These are phyloP conservation scores for Notiomystis cincta DNA, from an alignment of 2,113 vertebrate genomes.

Conservation along the genomic window DNA sequence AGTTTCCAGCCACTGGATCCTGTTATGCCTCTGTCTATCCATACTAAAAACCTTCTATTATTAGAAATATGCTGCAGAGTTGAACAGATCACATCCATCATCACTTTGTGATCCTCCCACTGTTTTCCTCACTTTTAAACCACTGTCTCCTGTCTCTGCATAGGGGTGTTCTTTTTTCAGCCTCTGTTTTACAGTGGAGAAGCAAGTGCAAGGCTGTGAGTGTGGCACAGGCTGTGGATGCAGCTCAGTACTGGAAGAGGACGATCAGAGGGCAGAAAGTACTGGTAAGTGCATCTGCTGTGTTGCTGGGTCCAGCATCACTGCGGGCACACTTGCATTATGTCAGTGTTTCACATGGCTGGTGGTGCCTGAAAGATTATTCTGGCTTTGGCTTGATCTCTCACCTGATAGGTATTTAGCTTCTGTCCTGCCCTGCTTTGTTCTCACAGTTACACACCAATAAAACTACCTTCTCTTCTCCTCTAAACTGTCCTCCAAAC, in stretches of 20 bases:
- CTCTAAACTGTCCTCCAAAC: background rate
- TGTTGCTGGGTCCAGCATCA: background rate
- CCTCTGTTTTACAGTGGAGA: background rate
- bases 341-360: background rate
- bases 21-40: slow-evolving; percentile 36
- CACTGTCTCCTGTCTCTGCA: background rate
- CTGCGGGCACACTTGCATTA: background rate
- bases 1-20: slow-evolving; percentile 40
- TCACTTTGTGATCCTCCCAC: background rate
- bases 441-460: background rate
- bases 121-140: slow-evolving; percentile 12
- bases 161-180: background rate
- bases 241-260: background rate
- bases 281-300: background rate
- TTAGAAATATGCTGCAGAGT: slow-evolving; percentile 37
- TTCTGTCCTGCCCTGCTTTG: background rate
- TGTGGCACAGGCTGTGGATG: background rate
- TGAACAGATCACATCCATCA: slow-evolving; percentile 46
- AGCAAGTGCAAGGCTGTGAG: background rate
- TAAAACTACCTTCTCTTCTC: background rate
- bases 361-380: background rate
- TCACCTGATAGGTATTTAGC: background rate
- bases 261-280: background rate
- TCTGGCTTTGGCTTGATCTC: background rate
- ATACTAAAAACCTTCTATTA: slow-evolving; percentile 43